Conservation (phyloP, 1,140 invertebrate species). For the Atta cephalotes region DNA sequence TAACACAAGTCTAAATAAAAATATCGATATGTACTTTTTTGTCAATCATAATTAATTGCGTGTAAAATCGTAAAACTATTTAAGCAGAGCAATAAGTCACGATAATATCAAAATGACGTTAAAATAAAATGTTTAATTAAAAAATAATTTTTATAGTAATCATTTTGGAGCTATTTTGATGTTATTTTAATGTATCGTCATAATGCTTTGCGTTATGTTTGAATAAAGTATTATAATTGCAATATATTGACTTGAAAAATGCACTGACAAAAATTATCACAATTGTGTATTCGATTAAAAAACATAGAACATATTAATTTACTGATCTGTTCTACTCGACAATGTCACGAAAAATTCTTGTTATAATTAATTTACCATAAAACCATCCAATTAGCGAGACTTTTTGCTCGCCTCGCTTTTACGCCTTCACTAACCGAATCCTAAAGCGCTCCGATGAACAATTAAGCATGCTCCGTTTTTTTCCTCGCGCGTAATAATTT, state of each 20-base stretch:
- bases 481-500: background rate
- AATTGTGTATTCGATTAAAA: background rate
- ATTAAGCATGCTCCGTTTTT: conserved; percentile 32
- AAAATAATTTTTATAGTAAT: no score
- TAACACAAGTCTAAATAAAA: background rate
- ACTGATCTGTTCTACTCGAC: background rate
- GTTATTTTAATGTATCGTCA: no score
- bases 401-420: background rate
- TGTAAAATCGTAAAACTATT: background rate
- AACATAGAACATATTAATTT: background rate
- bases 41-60: background rate
- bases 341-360: background rate
- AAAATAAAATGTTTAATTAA: no score
- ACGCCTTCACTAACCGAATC: conserved; percentile 7
- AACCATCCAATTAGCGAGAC: conserved; percentile 20
- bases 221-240: background rate
- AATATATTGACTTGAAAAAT: background rate
- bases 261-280: background rate
- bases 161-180: no score
- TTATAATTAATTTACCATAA: background rate
- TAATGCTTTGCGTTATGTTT: no score
- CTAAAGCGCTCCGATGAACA: background rate
- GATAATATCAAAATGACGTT: no score
- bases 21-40: background rate
- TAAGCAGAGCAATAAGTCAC: no score